These are phyloP conservation scores for Cladorhizidae sp. DNA, from an alignment of 37 sponge, comb jelly and placozoan genomes.

Conservation along the genomic window DNA sequence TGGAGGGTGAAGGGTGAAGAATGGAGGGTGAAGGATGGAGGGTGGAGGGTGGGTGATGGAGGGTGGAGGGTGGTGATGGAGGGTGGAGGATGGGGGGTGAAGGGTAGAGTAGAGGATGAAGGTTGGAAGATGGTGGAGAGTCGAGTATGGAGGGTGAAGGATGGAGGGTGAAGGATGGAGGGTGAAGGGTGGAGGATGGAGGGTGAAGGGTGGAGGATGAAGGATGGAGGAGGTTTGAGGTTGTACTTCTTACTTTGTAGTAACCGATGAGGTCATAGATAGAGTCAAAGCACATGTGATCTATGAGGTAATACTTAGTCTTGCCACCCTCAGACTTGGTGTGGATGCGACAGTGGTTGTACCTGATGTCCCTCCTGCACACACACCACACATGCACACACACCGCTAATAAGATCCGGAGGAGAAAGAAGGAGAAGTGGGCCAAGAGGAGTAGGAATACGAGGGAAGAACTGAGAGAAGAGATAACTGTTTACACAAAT, in stretches of 20 bases:
- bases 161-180: too few species aligned
- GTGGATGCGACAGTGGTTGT: constrained; percentile 82
- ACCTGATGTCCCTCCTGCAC: constrained; percentile 56
- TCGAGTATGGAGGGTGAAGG: too few species aligned
- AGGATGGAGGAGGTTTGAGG: background rate
- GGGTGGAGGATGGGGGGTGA: too few species aligned
- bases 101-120: background rate
- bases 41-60: too few species aligned
- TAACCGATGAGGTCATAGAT: constrained; percentile 84
- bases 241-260: constrained; percentile 60
- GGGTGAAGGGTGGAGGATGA: too few species aligned
- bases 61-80: background rate
- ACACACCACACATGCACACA: background rate
- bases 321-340: constrained; percentile 74
- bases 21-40: too few species aligned
- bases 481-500: constrained; percentile 61
- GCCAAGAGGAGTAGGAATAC: background rate
- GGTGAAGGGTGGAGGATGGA: too few species aligned
- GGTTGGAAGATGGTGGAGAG: background rate
- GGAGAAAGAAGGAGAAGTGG: background rate
- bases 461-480: background rate
- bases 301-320: constrained; percentile 84
- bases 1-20: too few species aligned
- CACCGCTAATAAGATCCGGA: background rate
- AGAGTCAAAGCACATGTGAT: constrained; percentile 86